Percentiles rank a stretch among this genome's conserved stretches.
phyloP scores from a whole-genome alignment of 1,140 invertebrate genomes.

The Melanaphis sacchari region DNA sequence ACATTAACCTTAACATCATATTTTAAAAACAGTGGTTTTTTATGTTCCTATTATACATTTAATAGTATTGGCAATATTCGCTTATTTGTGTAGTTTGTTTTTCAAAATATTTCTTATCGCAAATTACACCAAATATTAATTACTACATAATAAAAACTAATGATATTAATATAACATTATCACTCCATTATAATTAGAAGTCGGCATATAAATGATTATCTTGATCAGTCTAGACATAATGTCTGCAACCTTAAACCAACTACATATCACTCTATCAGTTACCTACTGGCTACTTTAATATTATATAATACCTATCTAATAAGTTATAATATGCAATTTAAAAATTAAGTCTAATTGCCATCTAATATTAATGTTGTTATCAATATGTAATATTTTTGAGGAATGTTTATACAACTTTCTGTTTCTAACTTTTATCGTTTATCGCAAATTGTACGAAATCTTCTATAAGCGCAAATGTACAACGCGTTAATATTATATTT shows the following conservation, averaged over 20 bases:
- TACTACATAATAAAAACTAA: conserved; percentile 11
- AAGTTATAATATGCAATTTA: background rate
- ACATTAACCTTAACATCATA: background rate
- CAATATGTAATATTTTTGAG: background rate
- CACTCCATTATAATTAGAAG: conserved; percentile 15
- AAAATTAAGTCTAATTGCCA: background rate
- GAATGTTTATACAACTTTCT: background rate
- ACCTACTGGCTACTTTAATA: background rate
- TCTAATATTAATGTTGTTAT: background rate
- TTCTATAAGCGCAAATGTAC: background rate
- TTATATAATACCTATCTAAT: background rate
- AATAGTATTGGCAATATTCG: background rate
- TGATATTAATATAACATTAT: background rate
- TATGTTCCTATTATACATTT: background rate
- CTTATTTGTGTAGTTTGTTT: background rate
- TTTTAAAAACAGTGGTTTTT: background rate
- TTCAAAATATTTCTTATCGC: background rate
- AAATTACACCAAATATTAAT: background rate
- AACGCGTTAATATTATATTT: background rate
- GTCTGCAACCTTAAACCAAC: conserved; percentile 44
- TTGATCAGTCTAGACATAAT: conserved; percentile 48
- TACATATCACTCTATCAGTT: background rate
- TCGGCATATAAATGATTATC: conserved; percentile 11
- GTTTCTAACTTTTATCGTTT: background rate
- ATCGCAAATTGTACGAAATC: background rate